These are phyloP conservation scores for Sylvietta virens DNA, from an alignment of 2,113 vertebrate species.

Conservation along the genomic window DNA sequence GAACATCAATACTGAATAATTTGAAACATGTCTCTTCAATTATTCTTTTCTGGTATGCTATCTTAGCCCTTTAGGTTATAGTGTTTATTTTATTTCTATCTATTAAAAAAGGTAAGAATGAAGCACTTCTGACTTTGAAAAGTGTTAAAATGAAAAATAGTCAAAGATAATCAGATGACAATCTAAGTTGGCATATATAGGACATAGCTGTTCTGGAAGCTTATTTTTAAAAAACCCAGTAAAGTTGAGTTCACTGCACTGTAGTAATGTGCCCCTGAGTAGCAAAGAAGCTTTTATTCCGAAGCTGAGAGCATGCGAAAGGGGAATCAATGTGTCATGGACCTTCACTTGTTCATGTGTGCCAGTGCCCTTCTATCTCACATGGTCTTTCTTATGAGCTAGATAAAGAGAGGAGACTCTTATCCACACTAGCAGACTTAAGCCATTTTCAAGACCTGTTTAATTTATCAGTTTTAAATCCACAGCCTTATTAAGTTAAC, in stretches of 20 bases:
- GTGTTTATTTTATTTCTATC: background rate
- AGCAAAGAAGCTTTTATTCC: background rate
- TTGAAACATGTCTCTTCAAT: background rate
- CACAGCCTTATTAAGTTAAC: conserved; percentile 49
- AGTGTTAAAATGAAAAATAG: background rate
- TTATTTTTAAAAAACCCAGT: background rate
- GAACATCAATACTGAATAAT: background rate
- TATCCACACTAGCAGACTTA: background rate
- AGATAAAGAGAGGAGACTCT: background rate
- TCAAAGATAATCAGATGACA: background rate
- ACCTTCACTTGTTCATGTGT: background rate
- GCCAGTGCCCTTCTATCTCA: background rate
- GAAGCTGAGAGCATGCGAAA: background rate
- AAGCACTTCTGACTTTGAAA: background rate
- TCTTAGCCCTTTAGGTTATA: background rate
- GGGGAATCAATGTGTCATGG: background rate
- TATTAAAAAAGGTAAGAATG: background rate
- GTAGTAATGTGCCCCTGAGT: background rate
- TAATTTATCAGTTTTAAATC: conserved; percentile 57
- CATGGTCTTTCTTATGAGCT: background rate
- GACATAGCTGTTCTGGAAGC: background rate
- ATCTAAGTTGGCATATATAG: conserved; percentile 8
- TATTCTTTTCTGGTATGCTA: background rate
- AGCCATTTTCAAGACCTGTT: conserved; percentile 53
- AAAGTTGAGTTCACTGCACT: background rate